Conservation (phyloP, 2,888 invertebrate genomes). For the Agonopterix alstromeriana region DNA sequence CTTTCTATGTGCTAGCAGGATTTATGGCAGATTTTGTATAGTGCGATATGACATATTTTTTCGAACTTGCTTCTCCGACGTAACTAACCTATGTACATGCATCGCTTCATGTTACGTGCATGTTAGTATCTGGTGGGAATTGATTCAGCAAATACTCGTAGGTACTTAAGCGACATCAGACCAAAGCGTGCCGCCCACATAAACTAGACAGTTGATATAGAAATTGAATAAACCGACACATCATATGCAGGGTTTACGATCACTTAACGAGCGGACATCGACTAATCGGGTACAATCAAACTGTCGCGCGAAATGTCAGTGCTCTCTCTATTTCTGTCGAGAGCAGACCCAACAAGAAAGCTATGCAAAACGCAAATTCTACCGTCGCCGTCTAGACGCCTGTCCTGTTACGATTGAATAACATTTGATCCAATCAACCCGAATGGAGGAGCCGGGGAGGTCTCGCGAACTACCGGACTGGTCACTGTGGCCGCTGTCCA, state of each 20-base stretch:
- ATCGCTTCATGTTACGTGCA: too few species aligned
- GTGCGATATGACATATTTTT: too few species aligned
- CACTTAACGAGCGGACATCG: slow-evolving; percentile 43
- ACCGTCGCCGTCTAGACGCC: slow-evolving; percentile 67
- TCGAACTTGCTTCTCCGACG: too few species aligned
- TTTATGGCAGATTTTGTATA: not conserved
- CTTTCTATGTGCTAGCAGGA: slow-evolving; percentile 1
- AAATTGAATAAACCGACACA: slow-evolving; percentile 4
- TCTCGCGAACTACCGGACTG: slow-evolving; percentile 41
- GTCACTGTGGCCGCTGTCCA: slow-evolving; percentile 10
- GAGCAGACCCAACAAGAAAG: slow-evolving; percentile 65
- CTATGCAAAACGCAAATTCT: slow-evolving; percentile 69
- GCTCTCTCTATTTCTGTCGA: slow-evolving; percentile 66
- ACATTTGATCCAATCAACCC: slow-evolving; percentile 73
- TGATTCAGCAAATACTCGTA: too few species aligned
- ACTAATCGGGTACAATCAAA: slow-evolving; percentile 56
- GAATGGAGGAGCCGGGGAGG: slow-evolving; percentile 61
- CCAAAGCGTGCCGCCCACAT: too few species aligned
- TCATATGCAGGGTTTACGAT: slow-evolving; percentile 27
- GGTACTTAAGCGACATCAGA: too few species aligned
- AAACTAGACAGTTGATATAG: too few species aligned
- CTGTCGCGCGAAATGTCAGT: slow-evolving; percentile 59
- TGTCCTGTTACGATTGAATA: slow-evolving; percentile 66
- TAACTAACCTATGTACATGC: too few species aligned
- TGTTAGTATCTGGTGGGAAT: too few species aligned